Conservation (phyloP, 2,797 vertebrate genomes). For the Phaenicophaeus curvirostris region DNA sequence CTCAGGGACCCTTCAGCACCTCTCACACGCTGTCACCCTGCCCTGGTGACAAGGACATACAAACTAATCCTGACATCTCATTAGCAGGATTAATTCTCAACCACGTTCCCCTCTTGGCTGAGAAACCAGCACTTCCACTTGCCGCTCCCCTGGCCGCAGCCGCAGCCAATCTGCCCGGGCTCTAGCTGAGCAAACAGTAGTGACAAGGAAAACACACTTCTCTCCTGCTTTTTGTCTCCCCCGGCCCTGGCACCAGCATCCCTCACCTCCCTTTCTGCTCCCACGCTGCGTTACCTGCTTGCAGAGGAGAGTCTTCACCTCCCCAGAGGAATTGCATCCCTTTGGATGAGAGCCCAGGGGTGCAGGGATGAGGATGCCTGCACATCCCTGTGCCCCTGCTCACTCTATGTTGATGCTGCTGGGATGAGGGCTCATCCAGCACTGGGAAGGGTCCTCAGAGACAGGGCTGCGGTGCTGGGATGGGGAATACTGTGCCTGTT, state of each 20-base stretch:
- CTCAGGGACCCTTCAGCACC: background rate
- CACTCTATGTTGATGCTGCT: rapidly evolving
- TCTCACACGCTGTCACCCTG: background rate
- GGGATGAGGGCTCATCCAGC: background rate
- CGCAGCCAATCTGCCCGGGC: background rate
- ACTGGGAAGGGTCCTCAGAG: rapidly evolving
- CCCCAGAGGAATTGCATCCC: rapidly evolving
- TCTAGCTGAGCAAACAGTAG: rapidly evolving
- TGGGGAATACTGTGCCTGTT: background rate
- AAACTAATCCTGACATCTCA: constrained; percentile 37
- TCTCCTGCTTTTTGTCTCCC: background rate
- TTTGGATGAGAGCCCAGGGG: rapidly evolving
- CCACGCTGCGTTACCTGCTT: rapidly evolving
- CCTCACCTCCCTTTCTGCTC: background rate
- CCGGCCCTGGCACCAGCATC: background rate
- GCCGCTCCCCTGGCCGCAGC: background rate
- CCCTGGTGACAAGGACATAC: constrained; percentile 25
- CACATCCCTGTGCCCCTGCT: background rate
- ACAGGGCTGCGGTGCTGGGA: rapidly evolving
- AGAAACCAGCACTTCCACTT: background rate
- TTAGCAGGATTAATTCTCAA: constrained; percentile 19
- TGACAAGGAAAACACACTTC: background rate
- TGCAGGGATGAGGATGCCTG: rapidly evolving
- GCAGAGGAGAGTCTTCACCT: background rate
- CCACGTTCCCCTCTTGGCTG: background rate